A percentile compares a stretch with the other conserved stretches of the same genome.
Evolutionary conservation across 2,113 vertebrate species (phyloP).

Genomic region (Dasyurus viverrinus): DNA sequence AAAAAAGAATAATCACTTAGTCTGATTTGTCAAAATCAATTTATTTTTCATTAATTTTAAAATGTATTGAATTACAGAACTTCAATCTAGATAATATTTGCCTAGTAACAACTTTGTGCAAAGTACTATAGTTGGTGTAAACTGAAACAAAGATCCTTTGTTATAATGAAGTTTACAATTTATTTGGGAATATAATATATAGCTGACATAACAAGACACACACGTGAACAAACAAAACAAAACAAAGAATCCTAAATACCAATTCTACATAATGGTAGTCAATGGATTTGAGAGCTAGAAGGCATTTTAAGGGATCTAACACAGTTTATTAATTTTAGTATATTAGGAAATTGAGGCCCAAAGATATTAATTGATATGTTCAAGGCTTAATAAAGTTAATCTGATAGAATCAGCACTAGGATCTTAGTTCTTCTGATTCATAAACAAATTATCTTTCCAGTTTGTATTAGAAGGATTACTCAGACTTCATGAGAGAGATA

Average conservation of each 20-base stretch:
- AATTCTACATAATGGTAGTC: not conserved
- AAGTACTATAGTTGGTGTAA: not conserved
- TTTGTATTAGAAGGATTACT: not conserved
- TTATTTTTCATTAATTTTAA: not conserved
- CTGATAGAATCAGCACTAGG: not conserved
- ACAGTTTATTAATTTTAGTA: not conserved
- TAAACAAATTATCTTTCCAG: not conserved
- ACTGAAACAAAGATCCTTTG: not conserved
- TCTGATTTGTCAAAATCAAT: not conserved
- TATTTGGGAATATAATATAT: not conserved
- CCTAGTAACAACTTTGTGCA: not conserved
- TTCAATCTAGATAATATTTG: not conserved
- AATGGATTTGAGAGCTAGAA: not conserved
- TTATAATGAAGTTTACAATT: not conserved
- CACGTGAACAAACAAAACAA: not conserved
- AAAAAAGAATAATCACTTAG: not conserved
- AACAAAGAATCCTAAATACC: not conserved
- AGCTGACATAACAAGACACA: not conserved
- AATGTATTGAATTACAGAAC: not conserved
- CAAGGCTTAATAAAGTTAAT: not conserved
- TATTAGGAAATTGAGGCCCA: not conserved
- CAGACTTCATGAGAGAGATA: not conserved
- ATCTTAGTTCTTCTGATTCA: not conserved
- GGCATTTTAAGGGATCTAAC: not conserved
- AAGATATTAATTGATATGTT: not conserved